Base-by-base conservation (phyloP, 2,888 invertebrate genomes). In the Philaethria dido region DNA sequence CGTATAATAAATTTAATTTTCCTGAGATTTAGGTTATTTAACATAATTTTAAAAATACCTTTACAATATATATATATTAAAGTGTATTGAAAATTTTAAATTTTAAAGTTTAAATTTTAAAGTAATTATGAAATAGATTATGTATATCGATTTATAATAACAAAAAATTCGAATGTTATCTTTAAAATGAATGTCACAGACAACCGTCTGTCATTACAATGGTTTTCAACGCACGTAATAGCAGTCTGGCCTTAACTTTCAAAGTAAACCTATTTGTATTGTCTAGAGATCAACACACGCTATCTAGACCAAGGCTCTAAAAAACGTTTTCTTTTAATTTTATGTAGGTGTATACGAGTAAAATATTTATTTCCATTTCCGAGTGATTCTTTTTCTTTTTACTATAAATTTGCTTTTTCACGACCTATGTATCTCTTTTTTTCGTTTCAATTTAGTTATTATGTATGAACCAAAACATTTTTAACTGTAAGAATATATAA, bases 201-300 rank as follows among this genome's bases (percentile, higher is more conserved):
- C 18, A 36, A 20, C 20, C 47, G 20, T 36, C 54, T 36, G 54
- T 36, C 54, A 18, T 36, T 36, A 36, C 18, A 36, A 54, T 54
- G 14, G 13, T 18, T 54, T 54, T 33, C 36, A 54, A 54, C 33
- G 18, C 18, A 36, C 54, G 54, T 54, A 54, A 54, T 13, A 54
- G 18, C 18, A 54, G 54, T 54, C 54, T 54, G 36, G 36, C 18
- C 54, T 36, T 54, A 20, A 33, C 18, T 13, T 18, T 54, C 18
- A 20, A 36, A 54, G 44, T 45, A 29, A 29, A 29, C 33, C 11
- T n/a, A 42, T 59, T 14, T 33, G 16, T 54, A 52, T 22, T 33
- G 16, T 52, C n/a, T 16, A 52, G 33, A 52, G n/a, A 29, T 52
- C n/a, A n/a, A 25, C 29, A 0, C 9, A 52, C 52, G 52, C 45